A percentile compares a stretch with the other conserved stretches of the same genome.
Conservation (phyloP, 2,113 vertebrate genomes). For the Octodon degus region DNA sequence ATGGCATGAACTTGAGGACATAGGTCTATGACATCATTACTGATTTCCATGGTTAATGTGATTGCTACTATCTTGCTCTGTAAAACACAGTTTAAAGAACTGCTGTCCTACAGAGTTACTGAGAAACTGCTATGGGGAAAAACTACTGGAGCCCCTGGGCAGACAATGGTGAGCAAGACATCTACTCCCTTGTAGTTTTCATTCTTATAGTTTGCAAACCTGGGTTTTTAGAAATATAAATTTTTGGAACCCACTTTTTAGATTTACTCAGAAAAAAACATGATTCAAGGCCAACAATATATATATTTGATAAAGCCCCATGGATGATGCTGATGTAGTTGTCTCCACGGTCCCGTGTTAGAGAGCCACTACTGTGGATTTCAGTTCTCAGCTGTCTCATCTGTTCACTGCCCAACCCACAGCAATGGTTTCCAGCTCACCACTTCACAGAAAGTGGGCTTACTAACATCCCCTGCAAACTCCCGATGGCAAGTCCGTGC, state of each 20-base stretch:
- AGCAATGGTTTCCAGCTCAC: background rate
- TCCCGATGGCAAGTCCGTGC: background rate
- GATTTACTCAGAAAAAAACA: background rate
- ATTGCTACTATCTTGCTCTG: background rate
- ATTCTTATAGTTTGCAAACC: background rate
- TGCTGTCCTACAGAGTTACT: background rate
- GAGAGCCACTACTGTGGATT: background rate
- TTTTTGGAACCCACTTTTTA: background rate
- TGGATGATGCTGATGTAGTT: background rate
- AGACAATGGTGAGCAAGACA: background rate
- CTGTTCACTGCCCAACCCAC: background rate
- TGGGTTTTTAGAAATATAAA: background rate
- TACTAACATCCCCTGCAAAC: background rate
- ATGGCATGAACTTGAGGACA: background rate
- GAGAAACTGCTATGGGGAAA: background rate
- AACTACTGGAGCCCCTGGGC: background rate
- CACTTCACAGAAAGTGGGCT: slow-evolving; percentile 12
- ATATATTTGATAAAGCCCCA: background rate
- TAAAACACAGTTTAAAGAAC: background rate
- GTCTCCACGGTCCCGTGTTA: background rate
- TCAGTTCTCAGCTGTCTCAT: background rate
- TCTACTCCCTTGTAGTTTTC: background rate
- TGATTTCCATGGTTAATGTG: background rate
- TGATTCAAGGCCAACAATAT: background rate
- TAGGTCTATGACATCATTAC: background rate